Conservation (phyloP, 2,888 invertebrate species). For the Silvanus unidentatus region DNA sequence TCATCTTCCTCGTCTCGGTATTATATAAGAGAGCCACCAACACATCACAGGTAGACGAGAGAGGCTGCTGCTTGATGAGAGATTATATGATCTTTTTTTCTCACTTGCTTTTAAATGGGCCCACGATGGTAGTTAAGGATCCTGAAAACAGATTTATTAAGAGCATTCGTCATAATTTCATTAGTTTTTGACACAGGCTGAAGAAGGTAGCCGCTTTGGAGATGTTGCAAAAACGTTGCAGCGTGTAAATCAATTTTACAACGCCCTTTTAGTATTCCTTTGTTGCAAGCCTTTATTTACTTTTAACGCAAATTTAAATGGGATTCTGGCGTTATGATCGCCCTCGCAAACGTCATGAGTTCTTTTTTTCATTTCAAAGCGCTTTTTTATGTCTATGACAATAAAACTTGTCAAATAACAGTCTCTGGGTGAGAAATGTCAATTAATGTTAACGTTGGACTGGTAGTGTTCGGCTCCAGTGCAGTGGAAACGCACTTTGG, state of each 20-base stretch:
- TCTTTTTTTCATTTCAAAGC: no score
- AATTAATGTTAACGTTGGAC: conserved; percentile 35
- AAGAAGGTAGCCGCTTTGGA: not conserved
- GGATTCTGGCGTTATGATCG: no score
- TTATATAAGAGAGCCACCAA: no score
- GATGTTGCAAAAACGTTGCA: conserved; percentile 10
- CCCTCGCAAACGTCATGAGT: no score
- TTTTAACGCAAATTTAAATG: no score
- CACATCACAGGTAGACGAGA: conserved; percentile 1
- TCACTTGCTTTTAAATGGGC: no score
- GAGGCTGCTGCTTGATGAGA: no score
- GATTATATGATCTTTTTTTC: no score
- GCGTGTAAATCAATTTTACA: conserved; percentile 19
- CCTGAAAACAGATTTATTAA: conserved; percentile 16
- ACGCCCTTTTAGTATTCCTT: conserved; percentile 22
- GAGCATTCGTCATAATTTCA: conserved; percentile 21
- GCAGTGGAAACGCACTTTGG: conserved; percentile 33
- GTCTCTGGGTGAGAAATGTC: conserved; percentile 33
- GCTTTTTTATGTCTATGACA: no score
- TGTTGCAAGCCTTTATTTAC: no score
- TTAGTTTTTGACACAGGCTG: conserved; percentile 18
- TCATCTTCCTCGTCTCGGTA: not conserved
- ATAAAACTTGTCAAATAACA: conserved; percentile 28
- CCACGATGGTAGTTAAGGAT: not conserved
- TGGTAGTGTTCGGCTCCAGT: conserved; percentile 33